phyloP scores from a whole-genome alignment of 1,140 invertebrate genomes.

The Drosophila jambulina region DNA sequence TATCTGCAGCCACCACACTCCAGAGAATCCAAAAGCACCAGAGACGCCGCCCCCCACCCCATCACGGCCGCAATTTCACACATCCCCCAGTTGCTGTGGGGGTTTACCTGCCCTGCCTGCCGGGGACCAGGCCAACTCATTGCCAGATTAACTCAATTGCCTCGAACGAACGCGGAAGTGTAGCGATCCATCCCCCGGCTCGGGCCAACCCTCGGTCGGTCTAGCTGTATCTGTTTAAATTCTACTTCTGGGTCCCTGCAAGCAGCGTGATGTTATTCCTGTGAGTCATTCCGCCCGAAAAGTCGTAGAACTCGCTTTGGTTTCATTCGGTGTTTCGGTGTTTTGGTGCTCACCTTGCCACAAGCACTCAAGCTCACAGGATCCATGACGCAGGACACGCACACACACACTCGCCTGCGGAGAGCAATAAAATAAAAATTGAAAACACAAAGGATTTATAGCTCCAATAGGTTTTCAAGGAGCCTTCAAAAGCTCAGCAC shows the following conservation, averaged over 20 bases:
- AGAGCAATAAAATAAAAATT: constrained; percentile 84
- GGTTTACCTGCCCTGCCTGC: constrained; percentile 59
- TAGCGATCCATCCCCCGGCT: constrained; percentile 60
- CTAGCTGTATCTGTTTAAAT: constrained; percentile 76
- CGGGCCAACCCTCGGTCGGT: constrained; percentile 11
- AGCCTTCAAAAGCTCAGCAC: constrained; percentile 75
- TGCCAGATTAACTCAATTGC: constrained; percentile 80
- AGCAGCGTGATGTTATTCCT: constrained; percentile 16
- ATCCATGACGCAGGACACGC: constrained; percentile 25
- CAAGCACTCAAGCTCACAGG: constrained; percentile 31
- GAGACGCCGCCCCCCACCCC: not conserved
- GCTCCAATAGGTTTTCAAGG: constrained; percentile 84
- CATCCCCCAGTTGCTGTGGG: constrained; percentile 64
- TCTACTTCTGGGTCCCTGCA: constrained; percentile 65
- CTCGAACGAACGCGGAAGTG: constrained; percentile 63
- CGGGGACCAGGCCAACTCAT: constrained; percentile 55
- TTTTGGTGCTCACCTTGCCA: constrained; percentile 54
- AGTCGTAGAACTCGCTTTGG: constrained; percentile 25
- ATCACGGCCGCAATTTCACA: constrained; percentile 47
- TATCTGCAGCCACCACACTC: constrained; percentile 57
- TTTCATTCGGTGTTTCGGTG: constrained; percentile 20
- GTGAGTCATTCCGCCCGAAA: constrained; percentile 43
- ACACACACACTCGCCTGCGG: constrained; percentile 55
- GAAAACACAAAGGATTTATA: constrained; percentile 84
- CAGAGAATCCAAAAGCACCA: constrained; percentile 25